Conservation (phyloP, 2,888 invertebrate genomes). For the Arctia plantaginis region DNA sequence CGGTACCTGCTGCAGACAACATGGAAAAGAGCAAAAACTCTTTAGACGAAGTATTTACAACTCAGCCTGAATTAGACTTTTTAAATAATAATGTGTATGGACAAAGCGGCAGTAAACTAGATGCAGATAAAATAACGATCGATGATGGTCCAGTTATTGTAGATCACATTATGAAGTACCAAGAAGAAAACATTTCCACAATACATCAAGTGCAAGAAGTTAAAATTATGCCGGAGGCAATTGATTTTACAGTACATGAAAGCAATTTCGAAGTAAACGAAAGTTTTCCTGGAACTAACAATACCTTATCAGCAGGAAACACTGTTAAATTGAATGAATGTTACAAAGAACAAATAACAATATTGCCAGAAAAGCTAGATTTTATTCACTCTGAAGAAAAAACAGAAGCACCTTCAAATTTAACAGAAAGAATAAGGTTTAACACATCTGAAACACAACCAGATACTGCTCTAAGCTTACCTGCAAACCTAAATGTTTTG, state of each 20-base stretch:
- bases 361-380: not conserved
- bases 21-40: not conserved
- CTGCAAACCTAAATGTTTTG: conserved; percentile 5
- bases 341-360: not conserved
- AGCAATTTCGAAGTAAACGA: not conserved
- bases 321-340: not conserved
- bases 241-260: conserved; percentile 10
- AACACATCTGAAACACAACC: not conserved
- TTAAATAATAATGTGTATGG: not conserved
- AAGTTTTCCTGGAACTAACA: not conserved
- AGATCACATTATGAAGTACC: conserved; percentile 27
- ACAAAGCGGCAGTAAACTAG: not conserved
- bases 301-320: not conserved
- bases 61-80: not conserved
- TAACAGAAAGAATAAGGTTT: not conserved
- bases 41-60: not conserved
- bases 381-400: conserved; percentile 16
- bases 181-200: conserved; percentile 15
- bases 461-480: not conserved
- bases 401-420: conserved; percentile 3
- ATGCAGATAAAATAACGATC: not conserved
- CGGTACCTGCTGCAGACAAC: not conserved
- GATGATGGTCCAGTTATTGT: conserved; percentile 23
- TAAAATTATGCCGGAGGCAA: conserved; percentile 10
- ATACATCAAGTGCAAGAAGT: conserved; percentile 11